Percentiles rank a stretch among this genome's conserved stretches.
phyloP scores from a whole-genome alignment of 2,797 vertebrate species.

The Eurystomus glaucurus region DNA sequence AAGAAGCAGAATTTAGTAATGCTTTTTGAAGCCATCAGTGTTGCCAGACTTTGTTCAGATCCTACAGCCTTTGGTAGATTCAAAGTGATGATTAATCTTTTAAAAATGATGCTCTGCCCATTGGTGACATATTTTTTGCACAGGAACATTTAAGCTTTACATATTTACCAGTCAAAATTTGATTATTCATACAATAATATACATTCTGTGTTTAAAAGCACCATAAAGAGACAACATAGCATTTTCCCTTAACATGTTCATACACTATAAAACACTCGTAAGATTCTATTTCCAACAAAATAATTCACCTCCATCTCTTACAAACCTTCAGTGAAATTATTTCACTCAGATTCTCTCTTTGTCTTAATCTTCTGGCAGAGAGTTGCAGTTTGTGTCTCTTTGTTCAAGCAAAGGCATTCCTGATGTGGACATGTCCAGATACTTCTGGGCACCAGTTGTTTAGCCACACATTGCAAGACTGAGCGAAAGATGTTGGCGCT shows the following conservation, averaged over 20 bases:
- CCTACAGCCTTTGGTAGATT: background rate
- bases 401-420: background rate
- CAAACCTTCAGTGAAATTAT: background rate
- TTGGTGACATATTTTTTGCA: background rate
- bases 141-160: background rate
- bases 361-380: background rate
- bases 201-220: background rate
- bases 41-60: background rate
- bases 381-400: background rate
- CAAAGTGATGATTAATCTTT: background rate
- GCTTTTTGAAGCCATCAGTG: background rate
- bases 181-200: background rate
- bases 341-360: background rate
- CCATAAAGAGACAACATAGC: background rate
- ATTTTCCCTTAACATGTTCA: background rate
- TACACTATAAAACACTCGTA: background rate
- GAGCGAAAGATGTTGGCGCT: background rate
- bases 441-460: background rate
- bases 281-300: background rate
- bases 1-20: conserved; percentile 28
- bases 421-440: background rate
- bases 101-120: background rate
- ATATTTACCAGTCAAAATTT: background rate
- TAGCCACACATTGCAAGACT: background rate
- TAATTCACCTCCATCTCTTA: background rate